These are phyloP conservation scores for Uloborus plumipes DNA, from an alignment of 2,888 invertebrate genomes.

Conservation along the genomic window DNA sequence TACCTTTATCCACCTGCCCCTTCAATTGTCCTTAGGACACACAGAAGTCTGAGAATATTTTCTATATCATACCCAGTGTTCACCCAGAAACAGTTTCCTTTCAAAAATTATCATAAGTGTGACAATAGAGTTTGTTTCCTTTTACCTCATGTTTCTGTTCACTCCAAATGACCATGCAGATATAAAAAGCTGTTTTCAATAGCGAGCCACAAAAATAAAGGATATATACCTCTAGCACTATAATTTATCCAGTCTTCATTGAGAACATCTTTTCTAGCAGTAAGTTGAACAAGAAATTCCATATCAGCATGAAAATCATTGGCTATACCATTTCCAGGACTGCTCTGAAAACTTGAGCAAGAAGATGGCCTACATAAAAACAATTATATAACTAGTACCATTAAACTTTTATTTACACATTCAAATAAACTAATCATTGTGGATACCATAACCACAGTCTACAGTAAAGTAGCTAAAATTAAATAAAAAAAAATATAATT, in stretches of 20 bases:
- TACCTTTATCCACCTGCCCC: too few species aligned
- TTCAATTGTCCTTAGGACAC: too few species aligned
- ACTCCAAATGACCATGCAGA: too few species aligned
- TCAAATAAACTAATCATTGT: not conserved
- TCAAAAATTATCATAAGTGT: too few species aligned
- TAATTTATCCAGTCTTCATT: constrained; percentile 61
- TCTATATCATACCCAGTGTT: too few species aligned
- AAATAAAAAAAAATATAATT: not conserved
- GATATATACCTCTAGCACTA: constrained; percentile 61
- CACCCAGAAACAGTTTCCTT: too few species aligned
- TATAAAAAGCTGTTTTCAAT: not conserved
- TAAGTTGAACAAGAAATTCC: constrained; percentile 65
- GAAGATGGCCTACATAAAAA: constrained; percentile 18
- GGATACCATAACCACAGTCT: too few species aligned
- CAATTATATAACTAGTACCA: not conserved
- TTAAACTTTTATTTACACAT: not conserved
- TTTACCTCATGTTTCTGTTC: too few species aligned
- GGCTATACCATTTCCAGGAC: constrained; percentile 57
- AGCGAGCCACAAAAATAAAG: not conserved
- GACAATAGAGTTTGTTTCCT: too few species aligned
- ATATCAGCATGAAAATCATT: constrained; percentile 66
- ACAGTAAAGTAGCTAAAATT: not conserved
- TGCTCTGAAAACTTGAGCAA: constrained; percentile 31
- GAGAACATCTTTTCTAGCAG: constrained; percentile 62
- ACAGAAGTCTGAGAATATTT: too few species aligned